Evolutionary conservation across 2,888 invertebrate species (phyloP), one percentile per base, ranked within the genome.

Genomic region (Aplocera efformata): DNA sequence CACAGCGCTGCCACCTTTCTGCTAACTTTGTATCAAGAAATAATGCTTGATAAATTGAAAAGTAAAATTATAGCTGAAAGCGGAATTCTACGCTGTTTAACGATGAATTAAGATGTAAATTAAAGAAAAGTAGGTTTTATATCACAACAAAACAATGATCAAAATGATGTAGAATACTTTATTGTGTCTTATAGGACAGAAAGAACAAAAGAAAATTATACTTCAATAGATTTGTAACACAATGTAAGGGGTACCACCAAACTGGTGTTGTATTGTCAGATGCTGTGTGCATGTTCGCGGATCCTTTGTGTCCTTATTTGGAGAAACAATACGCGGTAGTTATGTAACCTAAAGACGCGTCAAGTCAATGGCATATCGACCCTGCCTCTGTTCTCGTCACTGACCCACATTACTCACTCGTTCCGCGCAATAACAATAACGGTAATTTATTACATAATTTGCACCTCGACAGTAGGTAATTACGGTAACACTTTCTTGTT

Each of bases 331-430:
- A 75, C 76, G 60, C 53, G 48, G 58, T 53, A 48, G 66, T 84
- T 80, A 79, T 73, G 74, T 79, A 80, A 82, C 62, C 55, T 64
- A 67, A 73, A 79, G 70, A 72, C 69, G 68, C 79, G 78, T 81
- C 84, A 83, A 80, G 79, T 82, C 84, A 83, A 80, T 77, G 80
- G 79, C 80, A 82, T 81, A 81, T 80, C 81, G 85, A 84, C 84
- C 85, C 83, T 82, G 84, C 75, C 70, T 75, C 74, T 67, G 73
- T 75, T 81, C 80, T 83, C 76, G 81, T 78, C 78, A 83, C 77
- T 84, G 86, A 84, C 86, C 84, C 84, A 85, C 83, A 83, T 85
- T 71, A 73, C 75, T 72, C 72, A 72, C 67, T 68, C 69, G 68
- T 64, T 70, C 60, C 67, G 68, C 71, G 70, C 68, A 79, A 77